These are phyloP conservation scores for Caenorhabditis auriculariae DNA, from an alignment of 2,888 invertebrate genomes.

Conservation along the genomic window DNA sequence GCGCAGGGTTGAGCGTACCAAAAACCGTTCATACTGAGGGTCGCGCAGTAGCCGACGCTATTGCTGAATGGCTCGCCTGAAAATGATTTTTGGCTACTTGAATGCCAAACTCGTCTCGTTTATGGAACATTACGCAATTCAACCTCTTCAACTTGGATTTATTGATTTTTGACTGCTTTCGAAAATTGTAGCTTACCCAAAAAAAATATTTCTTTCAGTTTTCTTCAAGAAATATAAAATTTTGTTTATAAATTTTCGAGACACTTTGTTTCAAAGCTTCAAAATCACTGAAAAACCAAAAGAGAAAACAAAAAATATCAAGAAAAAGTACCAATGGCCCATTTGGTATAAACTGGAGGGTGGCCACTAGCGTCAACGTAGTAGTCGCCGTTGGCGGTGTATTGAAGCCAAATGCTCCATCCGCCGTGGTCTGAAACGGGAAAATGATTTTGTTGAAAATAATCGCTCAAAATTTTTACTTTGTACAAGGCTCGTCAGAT, in stretches of 20 bases:
- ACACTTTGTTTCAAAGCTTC: no score
- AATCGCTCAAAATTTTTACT: no score
- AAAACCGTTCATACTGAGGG: conserved; percentile 25
- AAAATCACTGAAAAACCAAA: no score
- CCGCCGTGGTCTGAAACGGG: conserved; percentile 12
- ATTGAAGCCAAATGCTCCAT: conserved; percentile 25
- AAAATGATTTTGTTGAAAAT: neutral
- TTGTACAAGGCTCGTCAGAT: conserved; percentile 16
- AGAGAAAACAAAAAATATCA: no score
- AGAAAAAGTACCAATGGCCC: conserved; percentile 18
- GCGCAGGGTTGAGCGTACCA: conserved; percentile 27
- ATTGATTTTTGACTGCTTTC: no score
- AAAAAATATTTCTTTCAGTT: no score
- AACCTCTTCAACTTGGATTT: no score
- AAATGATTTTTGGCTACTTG: no score
- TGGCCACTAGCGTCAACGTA: conserved; percentile 18
- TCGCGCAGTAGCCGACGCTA: conserved; percentile 18
- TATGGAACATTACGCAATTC: no score
- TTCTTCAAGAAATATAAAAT: no score
- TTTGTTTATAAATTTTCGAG: neutral
- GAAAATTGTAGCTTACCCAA: no score
- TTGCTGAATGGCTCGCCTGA: conserved; percentile 28
- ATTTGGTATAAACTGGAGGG: conserved; percentile 24
- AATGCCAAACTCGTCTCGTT: no score
- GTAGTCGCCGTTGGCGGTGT: conserved; percentile 20